Conservation (phyloP, 2,113 vertebrate genomes). For the Catharus fuscescens region DNA sequence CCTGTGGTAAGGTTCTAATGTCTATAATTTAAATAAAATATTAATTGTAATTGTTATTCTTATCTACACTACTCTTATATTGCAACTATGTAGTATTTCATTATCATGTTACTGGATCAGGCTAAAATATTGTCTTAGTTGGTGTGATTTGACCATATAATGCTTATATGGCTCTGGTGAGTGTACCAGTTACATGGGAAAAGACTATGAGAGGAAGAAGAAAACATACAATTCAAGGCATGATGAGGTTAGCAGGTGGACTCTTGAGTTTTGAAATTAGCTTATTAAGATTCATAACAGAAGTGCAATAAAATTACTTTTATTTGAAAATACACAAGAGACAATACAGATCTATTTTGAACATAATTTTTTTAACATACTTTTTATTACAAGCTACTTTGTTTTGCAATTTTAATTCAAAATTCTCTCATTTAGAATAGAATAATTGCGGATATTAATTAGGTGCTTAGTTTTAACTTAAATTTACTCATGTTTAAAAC, state of each 20-base stretch:
- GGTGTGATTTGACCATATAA: background rate
- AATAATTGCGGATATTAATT: background rate
- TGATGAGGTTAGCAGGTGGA: background rate
- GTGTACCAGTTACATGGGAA: background rate
- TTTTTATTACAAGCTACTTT: background rate
- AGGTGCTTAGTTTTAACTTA: background rate
- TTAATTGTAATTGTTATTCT: background rate
- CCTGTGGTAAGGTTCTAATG: background rate
- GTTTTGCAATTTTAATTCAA: background rate
- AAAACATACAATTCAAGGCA: background rate
- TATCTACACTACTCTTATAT: background rate
- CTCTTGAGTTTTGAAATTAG: background rate
- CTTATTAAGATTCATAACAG: background rate
- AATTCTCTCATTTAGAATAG: background rate
- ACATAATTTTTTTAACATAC: background rate
- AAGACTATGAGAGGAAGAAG: background rate
- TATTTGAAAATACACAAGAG: background rate
- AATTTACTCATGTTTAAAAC: background rate
- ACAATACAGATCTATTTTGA: background rate
- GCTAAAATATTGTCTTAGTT: background rate
- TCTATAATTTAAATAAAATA: background rate
- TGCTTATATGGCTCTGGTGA: background rate
- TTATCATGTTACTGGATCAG: background rate
- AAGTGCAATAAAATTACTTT: conserved; percentile 21
- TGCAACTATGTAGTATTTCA: background rate